Percentiles rank a stretch among this genome's conserved stretches.
phyloP scores from a whole-genome alignment of 2,113 vertebrate species.

The Zeus faber region DNA sequence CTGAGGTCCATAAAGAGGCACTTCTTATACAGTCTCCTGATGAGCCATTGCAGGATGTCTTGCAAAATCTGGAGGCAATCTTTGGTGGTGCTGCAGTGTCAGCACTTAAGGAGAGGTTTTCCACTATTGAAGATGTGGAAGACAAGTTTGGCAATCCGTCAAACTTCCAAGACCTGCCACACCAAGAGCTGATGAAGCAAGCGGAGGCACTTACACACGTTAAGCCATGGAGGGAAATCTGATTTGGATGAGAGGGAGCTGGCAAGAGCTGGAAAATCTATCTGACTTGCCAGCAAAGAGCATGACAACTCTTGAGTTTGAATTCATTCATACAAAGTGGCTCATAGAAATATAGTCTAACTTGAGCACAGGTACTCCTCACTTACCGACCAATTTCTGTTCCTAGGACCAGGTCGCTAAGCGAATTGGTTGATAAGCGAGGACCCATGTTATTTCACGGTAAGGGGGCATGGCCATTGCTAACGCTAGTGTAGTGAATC shows the following conservation, averaged over 20 bases:
- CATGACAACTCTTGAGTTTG: conserved; percentile 4
- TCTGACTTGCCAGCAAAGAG: background rate
- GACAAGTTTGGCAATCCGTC: background rate
- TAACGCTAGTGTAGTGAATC: too few relatives aligned
- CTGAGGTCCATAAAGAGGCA: conserved; percentile 9
- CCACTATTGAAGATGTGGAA: background rate
- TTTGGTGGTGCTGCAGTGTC: conserved; percentile 4
- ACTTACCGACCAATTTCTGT: too few relatives aligned
- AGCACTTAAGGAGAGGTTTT: background rate
- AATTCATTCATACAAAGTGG: conserved; percentile 25
- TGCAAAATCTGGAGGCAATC: conserved; percentile 14
- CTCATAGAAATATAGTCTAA: conserved; percentile 44
- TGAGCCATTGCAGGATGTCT: conserved; percentile 12
- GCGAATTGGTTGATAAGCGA: too few relatives aligned
- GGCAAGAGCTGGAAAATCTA: background rate
- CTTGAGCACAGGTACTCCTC: too few relatives aligned
- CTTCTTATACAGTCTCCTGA: background rate
- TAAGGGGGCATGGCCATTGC: too few relatives aligned
- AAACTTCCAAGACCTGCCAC: background rate
- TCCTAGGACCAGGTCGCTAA: too few relatives aligned
- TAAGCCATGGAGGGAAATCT: background rate
- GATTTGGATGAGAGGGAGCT: background rate
- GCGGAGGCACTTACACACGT: background rate
- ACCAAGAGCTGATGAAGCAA: background rate
- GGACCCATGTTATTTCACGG: too few relatives aligned